Conservation (phyloP, 1,140 invertebrate species). For the Agrypnia vestita region DNA sequence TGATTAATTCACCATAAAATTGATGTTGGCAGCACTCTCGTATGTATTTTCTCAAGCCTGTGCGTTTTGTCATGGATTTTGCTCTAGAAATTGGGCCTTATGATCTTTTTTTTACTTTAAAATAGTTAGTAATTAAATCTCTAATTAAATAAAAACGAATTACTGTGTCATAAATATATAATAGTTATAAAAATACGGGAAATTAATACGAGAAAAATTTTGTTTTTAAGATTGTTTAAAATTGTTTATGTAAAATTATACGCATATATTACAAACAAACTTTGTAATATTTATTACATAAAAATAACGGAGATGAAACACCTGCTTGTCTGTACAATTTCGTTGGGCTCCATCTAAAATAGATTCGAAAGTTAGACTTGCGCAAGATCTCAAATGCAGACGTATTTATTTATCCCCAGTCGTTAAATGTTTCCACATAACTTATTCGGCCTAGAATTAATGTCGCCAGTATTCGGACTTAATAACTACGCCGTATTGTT, state of each 20-base stretch:
- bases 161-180: too few species aligned
- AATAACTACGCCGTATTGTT: conserved; percentile 28
- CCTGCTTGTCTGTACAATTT: neutral
- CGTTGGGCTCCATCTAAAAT: neutral
- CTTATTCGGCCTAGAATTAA: neutral
- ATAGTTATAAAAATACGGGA: neutral
- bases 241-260: conserved; percentile 1
- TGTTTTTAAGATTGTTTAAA: neutral
- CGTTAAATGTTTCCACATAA: conserved; percentile 28
- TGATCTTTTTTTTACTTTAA: too few species aligned
- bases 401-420: conserved; percentile 10
- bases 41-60: too few species aligned
- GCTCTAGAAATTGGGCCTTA: too few species aligned
- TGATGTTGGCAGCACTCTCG: too few species aligned
- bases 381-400: conserved; percentile 12
- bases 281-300: neutral
- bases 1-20: too few species aligned
- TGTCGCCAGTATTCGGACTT: conserved; percentile 1
- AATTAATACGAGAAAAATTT: neutral
- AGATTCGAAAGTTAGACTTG: conserved; percentile 19
- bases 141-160: too few species aligned
- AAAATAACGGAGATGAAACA: conserved; percentile 6
- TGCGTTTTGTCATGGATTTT: too few species aligned
- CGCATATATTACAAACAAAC: neutral
- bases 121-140: too few species aligned